Conservation (phyloP, 2,888 invertebrate genomes). For the Nomada lathburiana region DNA sequence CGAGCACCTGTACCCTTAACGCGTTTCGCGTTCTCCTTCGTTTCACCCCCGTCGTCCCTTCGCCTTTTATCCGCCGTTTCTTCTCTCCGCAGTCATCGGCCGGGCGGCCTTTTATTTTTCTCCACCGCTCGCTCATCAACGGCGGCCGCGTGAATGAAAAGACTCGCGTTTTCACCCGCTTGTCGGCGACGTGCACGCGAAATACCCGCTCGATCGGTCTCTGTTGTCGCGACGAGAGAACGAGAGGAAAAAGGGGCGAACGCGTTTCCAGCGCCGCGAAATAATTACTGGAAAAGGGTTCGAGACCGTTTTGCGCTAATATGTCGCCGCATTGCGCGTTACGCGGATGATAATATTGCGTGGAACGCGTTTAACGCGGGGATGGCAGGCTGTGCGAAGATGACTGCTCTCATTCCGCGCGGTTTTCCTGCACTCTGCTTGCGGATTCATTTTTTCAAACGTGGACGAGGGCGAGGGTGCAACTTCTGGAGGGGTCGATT, state of each 20-base stretch:
- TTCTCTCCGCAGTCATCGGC: background rate
- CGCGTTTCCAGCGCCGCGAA: slow-evolving; percentile 2
- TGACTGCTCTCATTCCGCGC: slow-evolving; percentile 22
- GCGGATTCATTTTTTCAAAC: background rate
- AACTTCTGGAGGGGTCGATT: background rate
- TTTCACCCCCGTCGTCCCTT: slow-evolving; percentile 15
- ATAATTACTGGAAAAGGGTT: slow-evolving; percentile 25
- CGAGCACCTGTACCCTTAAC: no score
- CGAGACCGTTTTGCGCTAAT: slow-evolving; percentile 2
- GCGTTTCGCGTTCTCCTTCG: background rate
- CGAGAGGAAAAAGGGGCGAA: background rate
- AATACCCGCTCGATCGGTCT: slow-evolving; percentile 22
- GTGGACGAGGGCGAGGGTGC: background rate
- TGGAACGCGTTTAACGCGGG: background rate
- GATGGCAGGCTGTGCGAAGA: background rate
- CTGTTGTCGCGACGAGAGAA: background rate
- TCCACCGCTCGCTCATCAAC: slow-evolving; percentile 13
- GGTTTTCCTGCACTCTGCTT: slow-evolving; percentile 3
- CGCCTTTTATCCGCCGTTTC: slow-evolving; percentile 19
- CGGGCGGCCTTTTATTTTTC: background rate
- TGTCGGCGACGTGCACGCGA: slow-evolving; percentile 7
- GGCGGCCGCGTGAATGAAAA: slow-evolving; percentile 28
- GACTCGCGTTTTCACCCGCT: slow-evolving; percentile 15
- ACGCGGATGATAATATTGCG: background rate
- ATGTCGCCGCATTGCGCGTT: background rate